phyloP scores from a whole-genome alignment of 1,140 invertebrate species.

The Mylabris phalerata region DNA sequence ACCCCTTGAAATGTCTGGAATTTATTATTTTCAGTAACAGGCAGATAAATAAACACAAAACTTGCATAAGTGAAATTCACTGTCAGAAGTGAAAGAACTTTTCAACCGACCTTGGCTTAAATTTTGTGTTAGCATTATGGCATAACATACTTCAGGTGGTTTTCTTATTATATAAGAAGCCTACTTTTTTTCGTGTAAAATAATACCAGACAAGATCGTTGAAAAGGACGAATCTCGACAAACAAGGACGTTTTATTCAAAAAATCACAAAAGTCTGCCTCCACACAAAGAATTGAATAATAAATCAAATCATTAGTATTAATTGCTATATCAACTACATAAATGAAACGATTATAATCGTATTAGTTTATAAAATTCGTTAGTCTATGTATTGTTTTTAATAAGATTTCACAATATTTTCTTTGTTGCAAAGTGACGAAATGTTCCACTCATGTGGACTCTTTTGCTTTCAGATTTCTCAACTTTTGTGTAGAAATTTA shows the following conservation, averaged over 20 bases:
- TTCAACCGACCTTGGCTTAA: conserved; percentile 24
- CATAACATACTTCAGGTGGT: conserved; percentile 15
- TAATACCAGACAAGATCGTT: background rate
- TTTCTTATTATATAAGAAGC: conserved; percentile 13
- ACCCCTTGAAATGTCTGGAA: too few species aligned
- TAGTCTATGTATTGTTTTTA: conserved; percentile 5
- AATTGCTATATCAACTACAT: too few species aligned
- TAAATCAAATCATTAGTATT: too few species aligned
- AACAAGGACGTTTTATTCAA: too few species aligned
- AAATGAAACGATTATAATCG: too few species aligned
- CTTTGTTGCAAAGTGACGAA: conserved; percentile 14
- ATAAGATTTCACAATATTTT: conserved; percentile 13
- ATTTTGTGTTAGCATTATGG: conserved; percentile 18
- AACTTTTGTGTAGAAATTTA: conserved; percentile 13
- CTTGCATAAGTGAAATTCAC: conserved; percentile 27
- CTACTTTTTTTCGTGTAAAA: conserved; percentile 8
- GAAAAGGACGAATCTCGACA: too few species aligned
- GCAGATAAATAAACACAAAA: too few species aligned
- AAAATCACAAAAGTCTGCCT: too few species aligned
- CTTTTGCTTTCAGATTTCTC: conserved; percentile 15
- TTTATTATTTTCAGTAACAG: too few species aligned
- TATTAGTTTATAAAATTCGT: background rate
- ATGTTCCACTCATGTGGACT: conserved; percentile 16
- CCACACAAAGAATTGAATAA: too few species aligned
- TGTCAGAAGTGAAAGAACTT: conserved; percentile 35